Conservation (phyloP, 2,888 invertebrate genomes). For the Orthonevra nobilis region DNA sequence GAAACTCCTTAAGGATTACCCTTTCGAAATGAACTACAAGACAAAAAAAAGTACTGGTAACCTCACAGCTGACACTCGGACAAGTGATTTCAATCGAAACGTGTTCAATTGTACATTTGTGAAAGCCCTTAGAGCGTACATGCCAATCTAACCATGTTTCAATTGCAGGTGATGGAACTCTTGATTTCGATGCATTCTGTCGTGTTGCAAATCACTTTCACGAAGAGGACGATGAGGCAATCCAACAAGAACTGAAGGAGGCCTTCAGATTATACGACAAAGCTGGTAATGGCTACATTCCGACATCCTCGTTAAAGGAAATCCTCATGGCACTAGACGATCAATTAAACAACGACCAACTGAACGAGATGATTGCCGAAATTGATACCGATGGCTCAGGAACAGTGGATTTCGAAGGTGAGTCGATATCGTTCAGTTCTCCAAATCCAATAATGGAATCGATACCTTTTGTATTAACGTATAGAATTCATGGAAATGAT, state of each 20-base stretch:
- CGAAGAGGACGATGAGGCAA: conserved; percentile 97
- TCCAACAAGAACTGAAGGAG: conserved; percentile 98
- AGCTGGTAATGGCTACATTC: conserved; percentile 97
- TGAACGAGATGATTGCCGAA: conserved; percentile 98
- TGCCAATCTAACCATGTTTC: not conserved
- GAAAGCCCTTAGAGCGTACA: conserved; percentile 26
- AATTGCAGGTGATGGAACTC: conserved; percentile 63
- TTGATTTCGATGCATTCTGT: conserved; percentile 65
- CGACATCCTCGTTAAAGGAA: conserved; percentile 94
- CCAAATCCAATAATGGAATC: conserved; percentile 14
- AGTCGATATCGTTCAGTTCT: conserved; percentile 72
- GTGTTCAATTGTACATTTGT: conserved; percentile 44
- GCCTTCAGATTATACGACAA: conserved; percentile 99
- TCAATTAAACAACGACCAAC: conserved; percentile 95
- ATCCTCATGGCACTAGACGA: conserved; percentile 97
- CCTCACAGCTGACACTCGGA: conserved; percentile 23
- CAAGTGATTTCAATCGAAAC: conserved; percentile 34
- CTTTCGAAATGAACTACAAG: no score
- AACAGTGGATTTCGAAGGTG: conserved; percentile 99
- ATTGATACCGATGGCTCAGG: conserved; percentile 99
- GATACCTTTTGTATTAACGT: conserved; percentile 81
- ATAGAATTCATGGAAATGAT: conserved; percentile 98
- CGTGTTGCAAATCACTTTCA: conserved; percentile 62
- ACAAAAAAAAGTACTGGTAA: no score
- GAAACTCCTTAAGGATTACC: conserved; percentile 4